Percentiles rank a stretch among this genome's conserved stretches.
Evolutionary conservation across 2,113 vertebrate species (phyloP).

Genomic region (Xiphorhynchus elegans): DNA sequence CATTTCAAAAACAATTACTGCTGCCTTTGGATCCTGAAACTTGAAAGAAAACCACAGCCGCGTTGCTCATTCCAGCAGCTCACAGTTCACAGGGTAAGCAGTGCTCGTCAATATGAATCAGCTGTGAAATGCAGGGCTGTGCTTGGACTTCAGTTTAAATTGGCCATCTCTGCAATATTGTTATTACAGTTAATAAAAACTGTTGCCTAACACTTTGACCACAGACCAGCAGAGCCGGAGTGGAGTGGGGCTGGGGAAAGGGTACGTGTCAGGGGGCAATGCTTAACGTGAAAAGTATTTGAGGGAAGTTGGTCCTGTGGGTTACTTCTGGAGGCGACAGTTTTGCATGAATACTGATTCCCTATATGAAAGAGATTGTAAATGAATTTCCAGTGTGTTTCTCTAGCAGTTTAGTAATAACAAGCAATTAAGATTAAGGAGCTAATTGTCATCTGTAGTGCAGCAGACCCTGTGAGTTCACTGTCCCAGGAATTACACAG

Average conservation of each 20-base stretch:
- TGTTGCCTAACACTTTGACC: conserved; percentile 40
- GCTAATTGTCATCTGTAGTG: not conserved
- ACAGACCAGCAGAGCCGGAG: not conserved
- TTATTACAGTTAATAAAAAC: conserved; percentile 55
- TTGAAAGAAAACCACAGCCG: conserved; percentile 61
- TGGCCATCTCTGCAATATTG: conserved; percentile 30
- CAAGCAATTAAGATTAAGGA: not conserved
- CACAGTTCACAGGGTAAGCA: conserved; percentile 50
- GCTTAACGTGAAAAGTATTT: not conserved
- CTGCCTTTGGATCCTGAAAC: conserved; percentile 59
- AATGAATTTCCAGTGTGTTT: not conserved
- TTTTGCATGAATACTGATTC: not conserved
- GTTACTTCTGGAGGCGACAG: not conserved
- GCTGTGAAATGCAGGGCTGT: conserved; percentile 13
- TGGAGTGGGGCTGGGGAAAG: not conserved
- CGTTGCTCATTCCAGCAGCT: conserved; percentile 36
- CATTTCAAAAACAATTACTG: conserved; percentile 66
- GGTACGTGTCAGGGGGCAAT: not conserved
- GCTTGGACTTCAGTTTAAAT: conserved; percentile 38
- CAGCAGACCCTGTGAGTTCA: not conserved
- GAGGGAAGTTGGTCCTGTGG: not conserved
- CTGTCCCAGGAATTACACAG: not conserved
- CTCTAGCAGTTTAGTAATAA: not conserved
- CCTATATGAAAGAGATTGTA: not conserved
- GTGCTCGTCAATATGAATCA: conserved; percentile 41